Evolutionary conservation across 2,797 vertebrate genomes (phyloP).

Genomic region (Lophotriccus pileatus): DNA sequence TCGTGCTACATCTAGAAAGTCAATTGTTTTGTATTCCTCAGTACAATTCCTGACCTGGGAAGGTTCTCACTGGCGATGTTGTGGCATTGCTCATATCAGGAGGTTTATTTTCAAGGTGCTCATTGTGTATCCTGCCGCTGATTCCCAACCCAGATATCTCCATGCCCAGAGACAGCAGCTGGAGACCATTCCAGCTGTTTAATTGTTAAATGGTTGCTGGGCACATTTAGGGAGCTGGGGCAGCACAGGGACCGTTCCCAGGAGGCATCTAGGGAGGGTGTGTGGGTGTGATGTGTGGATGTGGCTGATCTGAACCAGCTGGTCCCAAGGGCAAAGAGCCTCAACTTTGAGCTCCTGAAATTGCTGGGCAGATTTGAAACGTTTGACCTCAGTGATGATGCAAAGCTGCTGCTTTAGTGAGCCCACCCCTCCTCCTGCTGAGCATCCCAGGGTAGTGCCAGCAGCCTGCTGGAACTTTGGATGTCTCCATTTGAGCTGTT

Average conservation of each 20-base stretch:
- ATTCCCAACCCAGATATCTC: not conserved
- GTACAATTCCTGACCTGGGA: not conserved
- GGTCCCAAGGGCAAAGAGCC: not conserved
- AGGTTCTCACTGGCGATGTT: not conserved
- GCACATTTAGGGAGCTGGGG: not conserved
- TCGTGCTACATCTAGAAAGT: conserved; percentile 52
- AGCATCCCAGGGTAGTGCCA: not conserved
- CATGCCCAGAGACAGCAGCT: not conserved
- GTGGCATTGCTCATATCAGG: not conserved
- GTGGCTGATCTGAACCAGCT: not conserved
- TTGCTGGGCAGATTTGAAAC: not conserved
- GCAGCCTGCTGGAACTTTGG: not conserved
- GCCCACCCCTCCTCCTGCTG: not conserved
- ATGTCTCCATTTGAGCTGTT: not conserved
- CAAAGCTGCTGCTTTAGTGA: not conserved
- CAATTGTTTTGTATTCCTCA: conserved; percentile 64
- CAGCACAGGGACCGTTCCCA: not conserved
- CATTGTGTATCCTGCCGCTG: not conserved
- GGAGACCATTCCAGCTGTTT: not conserved
- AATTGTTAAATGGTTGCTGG: not conserved
- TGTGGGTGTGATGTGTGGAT: not conserved
- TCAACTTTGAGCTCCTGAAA: not conserved
- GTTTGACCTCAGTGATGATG: not conserved
- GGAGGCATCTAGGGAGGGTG: not conserved
- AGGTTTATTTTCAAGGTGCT: not conserved